phyloP scores from a whole-genome alignment of 2,797 vertebrate genomes.

The Chrysocyon brachyurus region DNA sequence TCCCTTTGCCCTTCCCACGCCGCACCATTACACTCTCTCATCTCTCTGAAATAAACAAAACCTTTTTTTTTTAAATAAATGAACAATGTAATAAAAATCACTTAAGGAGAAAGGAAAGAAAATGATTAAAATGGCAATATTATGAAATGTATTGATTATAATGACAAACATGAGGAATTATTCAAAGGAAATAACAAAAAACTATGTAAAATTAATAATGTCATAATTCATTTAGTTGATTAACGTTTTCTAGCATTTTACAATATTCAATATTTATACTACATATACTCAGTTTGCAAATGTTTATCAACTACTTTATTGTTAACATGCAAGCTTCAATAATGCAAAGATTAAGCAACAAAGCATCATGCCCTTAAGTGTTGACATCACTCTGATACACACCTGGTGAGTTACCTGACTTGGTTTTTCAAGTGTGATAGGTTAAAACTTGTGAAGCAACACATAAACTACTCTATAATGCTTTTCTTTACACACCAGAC shows the following conservation, averaged over 20 bases:
- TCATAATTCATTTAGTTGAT: neutral
- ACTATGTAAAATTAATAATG: neutral
- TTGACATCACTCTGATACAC: neutral
- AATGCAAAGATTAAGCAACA: neutral
- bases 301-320: neutral
- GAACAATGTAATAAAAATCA: neutral
- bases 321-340: neutral
- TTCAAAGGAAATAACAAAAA: neutral
- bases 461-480: neutral
- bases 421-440: neutral
- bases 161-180: neutral
- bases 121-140: neutral
- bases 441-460: constrained; percentile 9
- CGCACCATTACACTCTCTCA: neutral
- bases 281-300: neutral
- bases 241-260: neutral
- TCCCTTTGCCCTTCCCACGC: neutral
- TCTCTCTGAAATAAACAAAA: neutral
- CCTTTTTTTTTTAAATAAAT: no score
- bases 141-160: neutral
- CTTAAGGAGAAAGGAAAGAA: neutral
- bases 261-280: neutral
- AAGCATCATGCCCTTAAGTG: neutral
- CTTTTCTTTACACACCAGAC: neutral
- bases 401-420: neutral